Percentiles rank a stretch among this genome's conserved stretches.
Conservation (phyloP, 2,888 invertebrate genomes). For the Schizaphis graminum region DNA sequence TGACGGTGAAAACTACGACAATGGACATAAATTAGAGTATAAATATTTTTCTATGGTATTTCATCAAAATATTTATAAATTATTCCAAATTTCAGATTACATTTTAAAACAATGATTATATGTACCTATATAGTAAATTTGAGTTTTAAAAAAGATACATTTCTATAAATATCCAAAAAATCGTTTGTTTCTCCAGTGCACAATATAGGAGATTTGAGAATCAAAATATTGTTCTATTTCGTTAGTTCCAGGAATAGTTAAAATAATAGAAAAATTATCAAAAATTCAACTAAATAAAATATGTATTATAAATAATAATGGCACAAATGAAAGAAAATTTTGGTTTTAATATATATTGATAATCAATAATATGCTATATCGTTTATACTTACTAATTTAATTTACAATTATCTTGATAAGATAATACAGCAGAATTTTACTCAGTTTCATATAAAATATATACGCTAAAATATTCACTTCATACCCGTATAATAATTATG, state of each 20-base stretch:
- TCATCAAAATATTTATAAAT: not conserved
- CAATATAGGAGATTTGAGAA: not conserved
- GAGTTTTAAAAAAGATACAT: not conserved
- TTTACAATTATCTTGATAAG: too few species aligned
- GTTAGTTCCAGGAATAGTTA: not conserved
- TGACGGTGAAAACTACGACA: not conserved
- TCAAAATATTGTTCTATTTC: not conserved
- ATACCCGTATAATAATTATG: not conserved
- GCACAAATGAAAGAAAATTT: too few species aligned
- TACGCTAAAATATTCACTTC: not conserved
- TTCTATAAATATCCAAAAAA: not conserved
- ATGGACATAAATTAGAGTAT: not conserved
- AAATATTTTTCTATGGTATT: not conserved
- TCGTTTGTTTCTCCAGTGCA: not conserved
- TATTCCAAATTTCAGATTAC: not conserved
- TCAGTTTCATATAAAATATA: not conserved
- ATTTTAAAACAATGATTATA: not conserved
- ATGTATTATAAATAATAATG: not conserved
- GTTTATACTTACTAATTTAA: too few species aligned
- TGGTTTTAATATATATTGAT: too few species aligned
- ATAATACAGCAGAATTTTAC: too few species aligned
- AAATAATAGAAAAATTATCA: not conserved
- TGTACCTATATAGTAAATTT: not conserved
- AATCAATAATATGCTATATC: too few species aligned
- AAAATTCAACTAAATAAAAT: not conserved